Base-by-base conservation (phyloP, 2,888 invertebrate genomes). In the Mesoligia furuncula region DNA sequence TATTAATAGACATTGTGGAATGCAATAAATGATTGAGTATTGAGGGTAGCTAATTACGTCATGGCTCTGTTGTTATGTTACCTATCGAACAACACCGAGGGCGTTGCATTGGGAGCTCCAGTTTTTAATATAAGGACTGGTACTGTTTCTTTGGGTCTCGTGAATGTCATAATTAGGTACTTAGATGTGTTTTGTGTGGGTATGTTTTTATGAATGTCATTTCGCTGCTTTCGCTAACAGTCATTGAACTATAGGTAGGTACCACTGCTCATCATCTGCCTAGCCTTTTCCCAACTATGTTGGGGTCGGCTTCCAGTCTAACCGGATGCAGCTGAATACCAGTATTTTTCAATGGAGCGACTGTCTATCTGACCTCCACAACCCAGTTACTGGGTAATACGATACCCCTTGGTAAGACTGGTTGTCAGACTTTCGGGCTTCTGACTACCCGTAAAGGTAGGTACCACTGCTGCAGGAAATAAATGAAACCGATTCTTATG, bases 21-120 rank as follows among this genome's bases (percentile, higher is more conserved):
- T 36, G 36, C 36, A 36, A 36, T 36, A 36, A 36, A 36, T 36
- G 36, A 36, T 36, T 36, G 36, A 36, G 36, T 36, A 36, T 36
- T 36, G 36, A 69, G 72, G 68, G 68, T 51, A 57, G 74, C 73
- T 84, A n/a, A n/a, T n/a, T 68, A 87, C 84, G 85, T 87, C 80
- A 87, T 77, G 36, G 66, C 31, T 15, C 27, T 67, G 70, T 83
- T 70, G 65, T 83, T 84, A 48, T 42, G 11, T 11, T 67, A 78
- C 83, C 59, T 77, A 45, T 39, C 67, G 54, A 75, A 62, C 39
- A 45, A 69, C 11, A 42, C 31, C n/a, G 68, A 42, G 62, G 59
- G 54, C 70, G 79, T 61, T 48, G 54, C 24, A 54, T 68, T 62
- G 7, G 2, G 66, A 62, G 51, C 51, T 65, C 27, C 42, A 72